phyloP scores from a whole-genome alignment of 2,797 vertebrate genomes.

The Argya squamiceps region DNA sequence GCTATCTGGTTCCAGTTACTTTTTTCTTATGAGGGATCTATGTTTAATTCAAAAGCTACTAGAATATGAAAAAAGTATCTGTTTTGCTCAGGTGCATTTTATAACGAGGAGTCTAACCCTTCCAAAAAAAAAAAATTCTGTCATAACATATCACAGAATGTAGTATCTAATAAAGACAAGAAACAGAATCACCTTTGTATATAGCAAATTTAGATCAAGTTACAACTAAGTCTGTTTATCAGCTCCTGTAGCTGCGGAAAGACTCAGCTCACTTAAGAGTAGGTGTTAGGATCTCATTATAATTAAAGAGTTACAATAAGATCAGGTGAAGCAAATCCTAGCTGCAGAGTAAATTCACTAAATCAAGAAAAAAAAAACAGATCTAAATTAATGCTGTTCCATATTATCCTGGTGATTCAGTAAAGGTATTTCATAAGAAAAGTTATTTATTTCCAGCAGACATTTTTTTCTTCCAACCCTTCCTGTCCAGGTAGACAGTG shows the following conservation, averaged over 20 bases:
- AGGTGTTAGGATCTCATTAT: neutral
- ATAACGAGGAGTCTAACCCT: neutral
- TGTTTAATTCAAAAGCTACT: neutral
- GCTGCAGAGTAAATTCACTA: neutral
- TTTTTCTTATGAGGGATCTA: neutral
- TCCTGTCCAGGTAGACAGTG: neutral
- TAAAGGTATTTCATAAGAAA: neutral
- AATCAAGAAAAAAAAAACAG: neutral
- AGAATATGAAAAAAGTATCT: neutral
- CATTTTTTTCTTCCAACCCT: neutral
- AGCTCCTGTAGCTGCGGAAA: neutral
- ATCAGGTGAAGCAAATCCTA: neutral
- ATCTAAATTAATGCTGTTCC: neutral
- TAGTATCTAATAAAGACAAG: neutral
- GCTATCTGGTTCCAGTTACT: neutral
- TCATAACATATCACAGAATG: fast-evolving
- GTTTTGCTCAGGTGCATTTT: neutral
- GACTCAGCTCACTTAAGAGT: neutral
- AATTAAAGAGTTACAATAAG: neutral
- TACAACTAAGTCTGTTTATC: neutral
- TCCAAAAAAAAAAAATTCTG: neutral
- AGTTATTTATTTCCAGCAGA: neutral
- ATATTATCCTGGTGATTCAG: neutral
- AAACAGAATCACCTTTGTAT: neutral
- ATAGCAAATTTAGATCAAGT: neutral